Evolutionary conservation across 2,888 invertebrate species (phyloP), one percentile per base, ranked within the genome.

Genomic region (Mesorhabditis sp.): DNA sequence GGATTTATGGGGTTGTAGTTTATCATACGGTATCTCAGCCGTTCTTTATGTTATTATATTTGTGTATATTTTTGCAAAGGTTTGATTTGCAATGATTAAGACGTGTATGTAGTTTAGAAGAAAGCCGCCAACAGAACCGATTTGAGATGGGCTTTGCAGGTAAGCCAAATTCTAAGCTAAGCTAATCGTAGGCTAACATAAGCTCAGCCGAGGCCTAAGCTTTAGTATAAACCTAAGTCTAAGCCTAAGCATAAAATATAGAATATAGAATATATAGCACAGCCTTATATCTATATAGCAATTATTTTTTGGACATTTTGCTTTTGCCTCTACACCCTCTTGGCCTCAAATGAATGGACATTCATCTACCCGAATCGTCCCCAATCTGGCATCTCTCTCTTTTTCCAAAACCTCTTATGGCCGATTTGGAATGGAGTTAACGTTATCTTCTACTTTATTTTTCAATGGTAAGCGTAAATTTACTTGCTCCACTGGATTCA

Each of bases 41-140:
- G 58, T 2, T 1, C 7, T 50, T n/a, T 50, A 50, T 50, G 58
- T 50, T 1, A 10, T 50, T n/a, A 50, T 50, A 13, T 50, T 50
- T 50, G 58, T 50, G 58, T 50, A 50, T 50, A 50, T 50, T 50
- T 50, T 50, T 50, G 58, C 58, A 2, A 50, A 50, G n/a, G 58
- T n/a, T n/a, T n/a, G n/a, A n/a, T n/a, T n/a, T n/a, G n/a, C n/a
- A n/a, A n/a, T n/a, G n/a, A n/a, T n/a, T n/a, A n/a, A n/a, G n/a
- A n/a, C n/a, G n/a, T n/a, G n/a, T n/a, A n/a, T n/a, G n/a, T n/a
- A n/a, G n/a, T n/a, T 13, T 10, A 50, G 58, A 50, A 50, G n/a
- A n/a, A 50, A 2, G 58, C 7, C 1, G 7, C 58, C 10, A 50
- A 50, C 2, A 50, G 2, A 13, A 2, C 7, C 2, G 58, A 50